Conservation (phyloP, 2,797 vertebrate genomes). For the Ibycter americanus region DNA sequence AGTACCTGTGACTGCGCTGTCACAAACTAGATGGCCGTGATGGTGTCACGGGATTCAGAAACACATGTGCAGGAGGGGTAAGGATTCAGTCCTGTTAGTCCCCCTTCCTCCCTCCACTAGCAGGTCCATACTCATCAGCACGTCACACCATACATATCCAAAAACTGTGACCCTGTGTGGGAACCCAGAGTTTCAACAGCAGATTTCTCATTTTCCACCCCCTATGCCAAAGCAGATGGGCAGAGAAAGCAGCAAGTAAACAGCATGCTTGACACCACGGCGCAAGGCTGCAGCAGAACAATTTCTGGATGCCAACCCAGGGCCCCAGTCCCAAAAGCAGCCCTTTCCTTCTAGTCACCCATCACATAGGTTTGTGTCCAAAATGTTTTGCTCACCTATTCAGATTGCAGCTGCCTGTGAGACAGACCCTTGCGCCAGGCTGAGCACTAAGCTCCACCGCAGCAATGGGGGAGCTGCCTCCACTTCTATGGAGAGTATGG, state of each 20-base stretch:
- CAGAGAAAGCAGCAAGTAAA: neutral
- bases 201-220: neutral
- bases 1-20: neutral
- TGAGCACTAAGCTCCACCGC: neutral
- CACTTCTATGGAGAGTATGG: neutral
- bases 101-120: neutral
- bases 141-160: neutral
- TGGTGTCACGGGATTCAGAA: neutral
- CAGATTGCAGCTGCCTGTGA: neutral
- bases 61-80: neutral
- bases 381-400: neutral
- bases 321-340: neutral
- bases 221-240: neutral
- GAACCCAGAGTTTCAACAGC: neutral
- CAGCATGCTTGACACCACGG: neutral
- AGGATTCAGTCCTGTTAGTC: neutral
- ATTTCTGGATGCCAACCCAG: neutral
- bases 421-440: neutral
- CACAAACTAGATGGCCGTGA: neutral
- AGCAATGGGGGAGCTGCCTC: neutral
- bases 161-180: neutral
- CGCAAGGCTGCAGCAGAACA: neutral
- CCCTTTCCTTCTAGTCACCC: neutral
- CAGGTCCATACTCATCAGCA: neutral
- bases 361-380: neutral